Percentiles rank a stretch among this genome's conserved stretches.
Evolutionary conservation across 2,113 vertebrate species (phyloP).

Genomic region (Aldabrachelys gigantea): DNA sequence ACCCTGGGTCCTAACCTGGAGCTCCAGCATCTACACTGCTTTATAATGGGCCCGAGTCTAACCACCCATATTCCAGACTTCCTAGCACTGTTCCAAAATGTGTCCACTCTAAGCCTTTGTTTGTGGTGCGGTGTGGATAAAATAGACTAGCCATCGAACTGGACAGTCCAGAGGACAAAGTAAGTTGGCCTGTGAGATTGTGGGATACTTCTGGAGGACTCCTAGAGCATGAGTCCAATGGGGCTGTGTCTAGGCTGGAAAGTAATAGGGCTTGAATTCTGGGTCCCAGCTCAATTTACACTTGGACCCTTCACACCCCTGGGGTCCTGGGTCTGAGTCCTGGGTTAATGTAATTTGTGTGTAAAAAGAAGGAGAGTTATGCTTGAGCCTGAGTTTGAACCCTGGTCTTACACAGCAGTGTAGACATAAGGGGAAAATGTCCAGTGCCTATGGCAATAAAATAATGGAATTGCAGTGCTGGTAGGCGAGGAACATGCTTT

Average conservation of each 20-base stretch:
- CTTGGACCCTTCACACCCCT: too few species aligned
- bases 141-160: not conserved
- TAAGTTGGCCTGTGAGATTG: not conserved
- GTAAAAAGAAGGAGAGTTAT: too few species aligned
- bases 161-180: not conserved
- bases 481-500: not conserved
- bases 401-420: too few species aligned
- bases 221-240: not conserved
- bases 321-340: too few species aligned
- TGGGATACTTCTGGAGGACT: not conserved
- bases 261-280: not conserved
- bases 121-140: not conserved
- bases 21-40: not conserved
- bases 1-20: not conserved
- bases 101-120: not conserved
- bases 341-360: too few species aligned
- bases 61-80: not conserved
- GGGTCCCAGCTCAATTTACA: not conserved
- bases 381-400: too few species aligned
- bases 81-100: not conserved
- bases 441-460: not conserved
- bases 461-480: not conserved
- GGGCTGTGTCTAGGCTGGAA: not conserved
- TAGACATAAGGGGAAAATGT: not conserved
- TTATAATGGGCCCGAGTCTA: not conserved